Evolutionary conservation across 2,113 vertebrate genomes (phyloP), one percentile per base, ranked within the genome.

Genomic region (Machaerirhynchus nigripectus): DNA sequence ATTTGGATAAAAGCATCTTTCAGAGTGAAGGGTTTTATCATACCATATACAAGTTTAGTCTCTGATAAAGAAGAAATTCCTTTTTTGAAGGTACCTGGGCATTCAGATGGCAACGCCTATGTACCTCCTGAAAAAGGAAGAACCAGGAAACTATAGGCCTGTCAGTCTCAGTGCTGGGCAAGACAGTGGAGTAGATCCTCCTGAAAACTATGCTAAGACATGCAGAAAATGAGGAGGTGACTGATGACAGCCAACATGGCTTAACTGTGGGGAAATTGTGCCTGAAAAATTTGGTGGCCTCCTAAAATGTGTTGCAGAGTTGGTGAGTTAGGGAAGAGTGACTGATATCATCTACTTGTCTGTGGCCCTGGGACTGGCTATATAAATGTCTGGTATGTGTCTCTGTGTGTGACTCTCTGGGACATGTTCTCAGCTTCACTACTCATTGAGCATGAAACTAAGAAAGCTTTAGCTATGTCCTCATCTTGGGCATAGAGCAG

Each of bases 61-160:
- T 65, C 24, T 11, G 26, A 55, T 57, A 61, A 81, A 74, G 26
- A 55, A 49, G 3, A 13, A 44, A 19, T 44, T 37, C 1, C 2
- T 28, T 76, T 68, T 69, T 37, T 14, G 14, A 60, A 60, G 9
- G 12, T 39, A 37, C 15, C 18, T 23, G 37, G 2, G 22, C 2
- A 5, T 37, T 60, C 27, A 44, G 5, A 5, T 27, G 14, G 27
- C 17, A 68, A 27, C 0, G 0, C 13, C 21, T 21, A 59, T 9
- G 27, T 65, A 40, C 13, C 15, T 49, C 65, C 42, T 42, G 49
- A 35, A 30, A 55, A 40, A 30, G 13, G 10, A 57, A 49, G 50
- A 65, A 65, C 12, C 8, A 39, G 30, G 50, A 40, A 64, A 64
- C 5, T 50, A 31, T 24, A 21, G 31, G 31, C 26, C 26, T 56